Base-by-base conservation (phyloP, 2,888 invertebrate species). In the Polydrusus pterygomalis region DNA sequence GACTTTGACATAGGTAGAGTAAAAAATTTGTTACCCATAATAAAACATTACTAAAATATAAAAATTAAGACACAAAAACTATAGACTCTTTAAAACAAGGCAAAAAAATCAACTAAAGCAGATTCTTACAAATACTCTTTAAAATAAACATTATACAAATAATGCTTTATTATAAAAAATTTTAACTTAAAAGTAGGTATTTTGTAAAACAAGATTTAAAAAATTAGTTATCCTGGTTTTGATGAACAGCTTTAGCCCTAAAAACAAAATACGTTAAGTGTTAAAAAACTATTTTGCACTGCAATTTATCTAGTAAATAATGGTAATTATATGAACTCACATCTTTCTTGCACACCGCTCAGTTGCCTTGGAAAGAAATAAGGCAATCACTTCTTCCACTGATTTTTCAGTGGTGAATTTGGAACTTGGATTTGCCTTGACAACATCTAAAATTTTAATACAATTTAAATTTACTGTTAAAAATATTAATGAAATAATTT, bases 281-380 rank as follows among this genome's bases (percentile, higher is more conserved):
- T 40, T 5, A 40, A 40, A 40, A 40, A 40, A 40, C 40, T 40
- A 40, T 40, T 40, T 40, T 40, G 40, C 40, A 40, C 40, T 40
- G 40, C 40, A 40, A 40, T 25, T 40, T 40, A 40, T 40, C 40
- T 40, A 40, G 8, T 40, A 40, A 40, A 40, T 40, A 40, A 40
- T 40, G 40, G 40, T 40, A 2, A 40, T 40, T 40, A 40, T 40
- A 7, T 40, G 40, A 40, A 47, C 47, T 47, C 6, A 47, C 47
- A 47, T 47, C 47, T 47, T 47, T 15, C 47, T 13, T 13, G 13
- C n/a, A 7, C 47, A 47, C 47, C 47, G 47, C 47, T 13, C 47
- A 15, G 47, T 47, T 47, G 47, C 47, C 15, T 47, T 47, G 15
- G 47, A 15, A 15, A 47, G 15, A 47, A 47, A 47, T n/a, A 47